Evolutionary conservation across 2,113 vertebrate genomes (phyloP), one percentile per base, ranked within the genome.

Genomic region (Leptocoma aspasia): DNA sequence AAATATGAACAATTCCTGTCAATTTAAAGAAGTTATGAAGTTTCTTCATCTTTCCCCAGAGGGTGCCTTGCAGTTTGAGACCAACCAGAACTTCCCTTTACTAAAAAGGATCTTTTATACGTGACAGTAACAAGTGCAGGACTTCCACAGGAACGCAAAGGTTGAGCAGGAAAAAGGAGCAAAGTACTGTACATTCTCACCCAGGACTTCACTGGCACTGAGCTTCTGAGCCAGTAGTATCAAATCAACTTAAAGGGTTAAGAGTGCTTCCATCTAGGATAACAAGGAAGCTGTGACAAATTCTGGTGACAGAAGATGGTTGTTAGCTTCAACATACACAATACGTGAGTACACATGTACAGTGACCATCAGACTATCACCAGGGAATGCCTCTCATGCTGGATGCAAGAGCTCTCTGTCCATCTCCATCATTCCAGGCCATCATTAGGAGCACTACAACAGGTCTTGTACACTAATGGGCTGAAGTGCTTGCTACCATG

Each of bases 91-190:
- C 24, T 35, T 27, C 50, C 53, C 26, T 23, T 72, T 49, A 64
- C 30, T 35, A 21, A 59, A 44, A 77, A 0, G 1, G 0, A 11
- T 33, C 13, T 77, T 86, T n/a, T 28, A 12, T 8, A 37, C 2
- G 0, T 4, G 5, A 69, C 6, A 35, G 10, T 56, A 72, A 44
- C 7, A 80, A 86, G 39, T 49, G 6, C 3, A 59, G 69, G 6
- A 64, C 18, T 49, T 60, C 57, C 45, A 88, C 27, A 59, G 24
- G 24, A 86, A 64, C 3, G 2, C 18, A 75, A 28, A 26, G 5
- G 0, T 3, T 6, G 2, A 76, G 27, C 6, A 64, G 6, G 6
- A 45, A 76, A 63, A 27, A 52, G 16, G 30, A 50, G 13, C 5
- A 1, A 33, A 75, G 7, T 13, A 68, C 7, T 10, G 8, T 8